Evolutionary conservation across 2,113 vertebrate species (phyloP), one percentile per base, ranked within the genome.

Genomic region (Pontoporia blainvillei): DNA sequence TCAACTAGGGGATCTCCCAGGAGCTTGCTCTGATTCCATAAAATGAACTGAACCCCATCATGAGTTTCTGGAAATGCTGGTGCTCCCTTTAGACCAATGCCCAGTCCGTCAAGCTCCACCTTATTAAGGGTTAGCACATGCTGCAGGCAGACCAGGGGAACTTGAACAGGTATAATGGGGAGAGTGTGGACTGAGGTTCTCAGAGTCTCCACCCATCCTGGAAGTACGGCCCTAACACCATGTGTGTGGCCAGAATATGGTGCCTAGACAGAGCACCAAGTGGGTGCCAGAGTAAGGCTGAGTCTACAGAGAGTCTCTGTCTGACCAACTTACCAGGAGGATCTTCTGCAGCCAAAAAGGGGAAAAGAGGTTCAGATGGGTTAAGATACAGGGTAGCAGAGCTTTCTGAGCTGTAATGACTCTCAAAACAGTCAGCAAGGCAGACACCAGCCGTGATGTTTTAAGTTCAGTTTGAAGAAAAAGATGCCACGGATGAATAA

Each of bases 271-370:
- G 2, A 44, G 44, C 46, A 44, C 21, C 61, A 21, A 67, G 31
- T 0, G 5, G 54, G 36, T 0, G 3, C 8, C n/a, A 46, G 27
- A n/a, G 27, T 0, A 0, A 78, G 31, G 4, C 31, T 44, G 41
- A 84, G 17, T 29, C 46, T 84, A 23, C 31, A 46, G n/a, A 39
- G 25, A 57, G 8, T 39, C 84, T 10, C 11, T 59, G 36, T 52
- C 57, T 34, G 52, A 57, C 21, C 49, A 29, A 96, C 98, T 98
- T 95, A 98, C 98, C 98, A 93, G 67, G 27, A 97, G 39, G 62
- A 8, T 36, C 97, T 81, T 97, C 98, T 94, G 98, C 73, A 93
- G 97, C 97, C 73, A 82, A 41, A 95, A 59, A 95, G 59, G 92
- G 25, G 62, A 91, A 82, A 41, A 94, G 41, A 93, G 36, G 23